Evolutionary conservation across 1,140 invertebrate species (phyloP).

Genomic region (Argopecten irradians): DNA sequence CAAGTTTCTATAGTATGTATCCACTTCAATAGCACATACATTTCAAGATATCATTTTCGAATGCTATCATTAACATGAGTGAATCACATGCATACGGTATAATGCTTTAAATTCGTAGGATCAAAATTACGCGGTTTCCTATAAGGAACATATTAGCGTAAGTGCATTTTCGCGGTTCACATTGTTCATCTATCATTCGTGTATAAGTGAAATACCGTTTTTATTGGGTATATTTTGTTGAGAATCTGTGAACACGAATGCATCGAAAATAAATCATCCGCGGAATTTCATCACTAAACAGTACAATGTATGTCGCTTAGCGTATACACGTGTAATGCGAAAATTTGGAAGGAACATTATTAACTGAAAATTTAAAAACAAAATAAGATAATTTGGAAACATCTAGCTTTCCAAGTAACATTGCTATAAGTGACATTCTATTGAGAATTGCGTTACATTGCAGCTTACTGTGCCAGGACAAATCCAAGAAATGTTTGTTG

Average conservation of each 20-base stretch:
- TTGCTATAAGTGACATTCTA: not conserved
- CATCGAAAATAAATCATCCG: no score
- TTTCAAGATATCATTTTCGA: slow-evolving; percentile 33
- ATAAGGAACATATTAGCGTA: no score
- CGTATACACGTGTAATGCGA: not conserved
- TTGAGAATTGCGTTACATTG: not conserved
- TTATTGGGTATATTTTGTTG: no score
- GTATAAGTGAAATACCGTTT: not conserved
- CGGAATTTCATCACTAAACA: not conserved
- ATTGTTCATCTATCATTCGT: not conserved
- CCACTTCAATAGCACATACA: slow-evolving; percentile 26
- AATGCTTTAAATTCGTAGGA: not conserved
- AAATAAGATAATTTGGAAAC: not conserved
- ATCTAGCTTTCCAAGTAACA: not conserved
- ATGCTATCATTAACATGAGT: no score
- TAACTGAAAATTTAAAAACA: not conserved
- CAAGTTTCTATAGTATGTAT: slow-evolving; percentile 57
- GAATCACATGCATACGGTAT: no score
- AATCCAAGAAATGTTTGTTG: slow-evolving; percentile 38
- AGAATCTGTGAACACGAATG: no score
- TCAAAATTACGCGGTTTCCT: slow-evolving; percentile 17
- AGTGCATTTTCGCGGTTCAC: not conserved
- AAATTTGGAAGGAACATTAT: not conserved
- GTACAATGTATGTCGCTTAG: not conserved
- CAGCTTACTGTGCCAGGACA: slow-evolving; percentile 26